Base-by-base conservation (phyloP, 2,113 vertebrate species). In the Aleadryas rufinucha region DNA sequence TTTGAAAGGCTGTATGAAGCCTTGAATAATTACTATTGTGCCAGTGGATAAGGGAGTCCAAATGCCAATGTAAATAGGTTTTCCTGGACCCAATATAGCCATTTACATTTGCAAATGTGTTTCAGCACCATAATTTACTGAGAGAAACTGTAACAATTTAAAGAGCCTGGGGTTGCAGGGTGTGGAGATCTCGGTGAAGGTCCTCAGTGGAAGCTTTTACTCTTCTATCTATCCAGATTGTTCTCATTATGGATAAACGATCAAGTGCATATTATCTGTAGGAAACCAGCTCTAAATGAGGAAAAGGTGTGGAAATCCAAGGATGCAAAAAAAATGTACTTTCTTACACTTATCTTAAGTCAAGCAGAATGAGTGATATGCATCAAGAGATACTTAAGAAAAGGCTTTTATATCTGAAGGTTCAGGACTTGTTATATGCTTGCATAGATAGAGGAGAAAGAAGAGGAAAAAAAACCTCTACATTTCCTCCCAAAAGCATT, bases 301-400 rank as follows among this genome's bases (percentile, higher is more conserved):
- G 78, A 94, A 95, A 95, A 96, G 84, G 50, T 85, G 63, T 63
- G 80, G 78, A 97, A 97, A 94, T 84, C 53, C 66, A 84, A n/a
- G 63, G 57, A 66, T 70, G 28, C 26, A 89, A 94, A 93, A 81
- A 81, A 91, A 97, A 89, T 39, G n/a, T 83, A 93, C 96, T 95
- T 96, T 87, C 80, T 92, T 75, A 15, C 76, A 85, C n/a, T 8
- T 88, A 95, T 65, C 93, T 64, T 80, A 97, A 95, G 82, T 96
- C 84, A 95, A 93, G 83, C 70, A 96, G 84, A 95, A 96, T 24
- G 60, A 97, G 83, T 91, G 87, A 96, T 80, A 94, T 22, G 56
- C 80, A 97, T 94, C 77, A 90, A 96, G 89, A 97, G 93, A 78
- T 75, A 44, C 89, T 97, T 95, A 95, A 82, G 96, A 95, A 96